Percentiles rank a stretch among this genome's conserved stretches.
phyloP scores from a whole-genome alignment of 1,140 invertebrate genomes.

The Pentalonia nigronervosa region DNA sequence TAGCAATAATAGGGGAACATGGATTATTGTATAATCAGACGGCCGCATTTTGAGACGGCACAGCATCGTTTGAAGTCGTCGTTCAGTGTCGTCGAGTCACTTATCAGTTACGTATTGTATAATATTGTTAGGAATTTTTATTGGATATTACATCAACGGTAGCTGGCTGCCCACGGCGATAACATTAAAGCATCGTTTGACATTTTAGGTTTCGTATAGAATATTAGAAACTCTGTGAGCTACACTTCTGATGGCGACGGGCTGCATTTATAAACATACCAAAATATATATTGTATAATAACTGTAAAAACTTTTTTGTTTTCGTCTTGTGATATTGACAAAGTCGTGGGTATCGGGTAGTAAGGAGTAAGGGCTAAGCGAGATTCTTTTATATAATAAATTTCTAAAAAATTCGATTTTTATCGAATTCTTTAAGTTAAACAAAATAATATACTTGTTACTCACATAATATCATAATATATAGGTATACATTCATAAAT shows the following conservation, averaged over 20 bases:
- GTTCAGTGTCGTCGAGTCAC: too few relatives aligned
- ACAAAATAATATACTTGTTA: background rate
- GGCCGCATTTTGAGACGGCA: background rate
- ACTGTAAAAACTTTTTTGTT: background rate
- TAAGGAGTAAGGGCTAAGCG: background rate
- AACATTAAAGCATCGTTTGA: background rate
- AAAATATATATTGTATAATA: background rate
- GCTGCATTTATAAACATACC: background rate
- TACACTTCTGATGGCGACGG: background rate
- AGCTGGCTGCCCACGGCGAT: too few relatives aligned
- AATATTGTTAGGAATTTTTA: too few relatives aligned
- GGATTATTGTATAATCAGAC: background rate
- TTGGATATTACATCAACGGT: background rate
- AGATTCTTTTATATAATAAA: background rate
- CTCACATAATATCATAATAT: background rate
- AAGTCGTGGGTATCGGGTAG: background rate
- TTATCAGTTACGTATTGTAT: too few relatives aligned
- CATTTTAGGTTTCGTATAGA: background rate
- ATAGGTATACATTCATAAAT: background rate
- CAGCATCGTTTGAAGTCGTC: background rate
- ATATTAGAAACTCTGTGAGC: background rate
- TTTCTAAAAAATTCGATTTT: background rate
- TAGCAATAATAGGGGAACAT: background rate
- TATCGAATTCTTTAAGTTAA: background rate
- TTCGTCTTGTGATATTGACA: background rate